A percentile compares a stretch with the other conserved stretches of the same genome.
These are phyloP conservation scores for Vireo griseus DNA, from an alignment of 2,797 vertebrate species.

Conservation along the genomic window DNA sequence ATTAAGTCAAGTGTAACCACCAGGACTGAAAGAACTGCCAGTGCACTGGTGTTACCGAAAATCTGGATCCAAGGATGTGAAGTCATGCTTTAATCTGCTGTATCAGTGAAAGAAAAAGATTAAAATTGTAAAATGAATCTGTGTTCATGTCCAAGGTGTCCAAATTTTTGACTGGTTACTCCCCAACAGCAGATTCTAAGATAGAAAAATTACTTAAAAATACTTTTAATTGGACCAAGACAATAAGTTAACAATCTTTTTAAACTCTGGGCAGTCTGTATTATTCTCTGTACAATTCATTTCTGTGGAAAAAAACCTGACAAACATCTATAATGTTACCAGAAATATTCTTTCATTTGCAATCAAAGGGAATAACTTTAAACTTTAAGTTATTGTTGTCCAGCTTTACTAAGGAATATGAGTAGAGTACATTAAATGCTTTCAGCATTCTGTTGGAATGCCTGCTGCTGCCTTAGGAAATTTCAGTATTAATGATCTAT, in stretches of 20 bases:
- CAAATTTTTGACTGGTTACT: not conserved
- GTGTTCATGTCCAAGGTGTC: not conserved
- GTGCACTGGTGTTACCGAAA: not conserved
- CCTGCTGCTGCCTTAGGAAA: not conserved
- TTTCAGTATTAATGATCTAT: fast-evolving
- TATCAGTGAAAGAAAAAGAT: not conserved
- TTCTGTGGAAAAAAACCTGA: not conserved
- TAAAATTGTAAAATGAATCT: not conserved
- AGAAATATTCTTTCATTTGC: not conserved
- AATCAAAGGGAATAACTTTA: not conserved
- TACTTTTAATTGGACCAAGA: not conserved
- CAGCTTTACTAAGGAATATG: not conserved
- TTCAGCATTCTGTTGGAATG: not conserved
- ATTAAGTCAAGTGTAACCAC: not conserved
- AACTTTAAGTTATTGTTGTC: not conserved
- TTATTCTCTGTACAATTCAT: not conserved
- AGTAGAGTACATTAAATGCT: not conserved
- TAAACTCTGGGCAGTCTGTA: not conserved
- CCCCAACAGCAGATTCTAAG: not conserved
- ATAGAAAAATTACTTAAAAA: not conserved
- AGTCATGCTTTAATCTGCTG: not conserved
- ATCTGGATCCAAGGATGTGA: not conserved
- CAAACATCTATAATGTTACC: not conserved
- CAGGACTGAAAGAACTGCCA: not conserved
- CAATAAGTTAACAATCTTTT: not conserved